Percentiles rank a stretch among this genome's conserved stretches.
These are phyloP conservation scores for Euthynnus affinis DNA, from an alignment of 2,797 vertebrate species.

Conservation along the genomic window DNA sequence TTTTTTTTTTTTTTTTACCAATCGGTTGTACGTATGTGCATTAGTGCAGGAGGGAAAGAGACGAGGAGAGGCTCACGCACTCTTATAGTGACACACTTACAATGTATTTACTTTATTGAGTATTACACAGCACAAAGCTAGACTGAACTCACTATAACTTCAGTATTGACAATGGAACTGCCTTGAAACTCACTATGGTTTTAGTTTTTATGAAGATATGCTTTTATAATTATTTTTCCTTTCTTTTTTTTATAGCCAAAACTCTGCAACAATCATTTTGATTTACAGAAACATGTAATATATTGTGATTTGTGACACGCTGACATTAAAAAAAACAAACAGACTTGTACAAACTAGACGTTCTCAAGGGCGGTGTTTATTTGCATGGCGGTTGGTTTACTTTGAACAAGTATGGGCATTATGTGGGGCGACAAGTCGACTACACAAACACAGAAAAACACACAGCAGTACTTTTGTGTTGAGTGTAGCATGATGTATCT, in stretches of 20 bases:
- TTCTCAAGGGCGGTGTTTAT: slow-evolving; percentile 23
- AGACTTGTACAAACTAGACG: slow-evolving; percentile 1
- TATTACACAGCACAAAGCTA: slow-evolving; percentile 19
- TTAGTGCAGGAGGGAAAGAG: neutral
- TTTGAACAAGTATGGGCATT: neutral
- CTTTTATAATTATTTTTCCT: slow-evolving; percentile 40
- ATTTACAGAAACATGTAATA: slow-evolving; percentile 22
- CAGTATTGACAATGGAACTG: neutral
- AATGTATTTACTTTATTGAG: neutral
- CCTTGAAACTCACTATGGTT: neutral
- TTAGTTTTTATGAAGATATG: slow-evolving; percentile 23
- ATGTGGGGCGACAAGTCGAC: slow-evolving; percentile 17
- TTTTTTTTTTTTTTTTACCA: too few species aligned
- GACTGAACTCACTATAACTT: neutral
- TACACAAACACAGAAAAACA: neutral
- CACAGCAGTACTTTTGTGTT: slow-evolving; percentile 9
- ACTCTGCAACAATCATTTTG: slow-evolving; percentile 31
- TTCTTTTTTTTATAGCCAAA: slow-evolving; percentile 30
- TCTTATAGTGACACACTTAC: neutral
- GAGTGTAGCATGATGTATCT: neutral
- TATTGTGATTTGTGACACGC: slow-evolving; percentile 38
- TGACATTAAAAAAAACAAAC: slow-evolving; percentile 69
- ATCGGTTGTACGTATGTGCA: neutral
- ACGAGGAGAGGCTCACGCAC: neutral
- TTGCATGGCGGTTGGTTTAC: slow-evolving; percentile 7